Conservation (phyloP, 2,797 vertebrate species). For the Lateolabrax maculatus region DNA sequence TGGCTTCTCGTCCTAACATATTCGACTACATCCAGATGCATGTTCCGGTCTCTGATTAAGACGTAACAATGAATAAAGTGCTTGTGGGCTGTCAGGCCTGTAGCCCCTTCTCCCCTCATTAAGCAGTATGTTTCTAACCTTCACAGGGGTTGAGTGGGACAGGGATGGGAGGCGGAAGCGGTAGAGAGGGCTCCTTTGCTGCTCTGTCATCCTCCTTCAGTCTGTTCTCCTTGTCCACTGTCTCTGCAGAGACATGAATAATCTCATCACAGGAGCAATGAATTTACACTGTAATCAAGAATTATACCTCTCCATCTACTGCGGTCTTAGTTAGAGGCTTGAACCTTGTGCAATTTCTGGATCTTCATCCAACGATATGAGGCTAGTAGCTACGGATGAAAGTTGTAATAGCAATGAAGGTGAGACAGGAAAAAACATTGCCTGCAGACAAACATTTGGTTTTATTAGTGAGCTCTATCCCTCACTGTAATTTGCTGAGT, state of each 20-base stretch:
- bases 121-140: conserved; percentile 73
- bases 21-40: conserved; percentile 19
- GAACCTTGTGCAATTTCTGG: conserved; percentile 42
- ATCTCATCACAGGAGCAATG: conserved; percentile 51
- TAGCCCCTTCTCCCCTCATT: conserved; percentile 30
- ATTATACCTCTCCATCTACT: conserved; percentile 33
- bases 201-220: conserved; percentile 73
- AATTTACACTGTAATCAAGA: conserved; percentile 64
- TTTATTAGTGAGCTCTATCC: conserved; percentile 77
- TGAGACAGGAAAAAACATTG: conserved; percentile 77
- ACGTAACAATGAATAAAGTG: conserved; percentile 37
- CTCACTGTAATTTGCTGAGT: conserved; percentile 81
- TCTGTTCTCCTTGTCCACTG: conserved; percentile 77
- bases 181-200: conserved; percentile 48
- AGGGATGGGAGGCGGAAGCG: conserved; percentile 48
- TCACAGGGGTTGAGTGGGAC: conserved; percentile 77
- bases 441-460: conserved; percentile 79
- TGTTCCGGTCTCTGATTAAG: conserved; percentile 43
- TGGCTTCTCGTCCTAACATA: conserved; percentile 21
- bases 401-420: conserved; percentile 62
- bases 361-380: conserved; percentile 48
- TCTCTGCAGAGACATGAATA: conserved; percentile 73
- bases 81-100: conserved; percentile 23
- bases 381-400: conserved; percentile 55
- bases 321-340: conserved; percentile 54